phyloP scores from a whole-genome alignment of 2,113 vertebrate genomes.

The Camelus bactrianus region DNA sequence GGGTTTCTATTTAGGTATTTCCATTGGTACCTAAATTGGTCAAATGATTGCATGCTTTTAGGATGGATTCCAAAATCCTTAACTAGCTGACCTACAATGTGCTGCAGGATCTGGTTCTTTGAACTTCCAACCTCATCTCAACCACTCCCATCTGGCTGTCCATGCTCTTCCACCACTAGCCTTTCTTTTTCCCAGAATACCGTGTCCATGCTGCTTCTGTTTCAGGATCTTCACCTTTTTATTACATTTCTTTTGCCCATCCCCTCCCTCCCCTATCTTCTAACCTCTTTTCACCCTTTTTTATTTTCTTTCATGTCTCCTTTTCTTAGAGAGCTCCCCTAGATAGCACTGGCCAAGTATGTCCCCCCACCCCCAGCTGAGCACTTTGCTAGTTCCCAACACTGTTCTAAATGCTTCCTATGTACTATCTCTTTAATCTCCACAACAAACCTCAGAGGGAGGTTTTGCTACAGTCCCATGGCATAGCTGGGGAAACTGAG shows the following conservation, averaged over 20 bases:
- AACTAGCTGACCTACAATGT: neutral
- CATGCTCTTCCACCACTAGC: neutral
- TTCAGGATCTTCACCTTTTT: neutral
- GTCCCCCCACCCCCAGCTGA: neutral
- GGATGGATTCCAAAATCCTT: neutral
- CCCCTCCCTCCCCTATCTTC: neutral
- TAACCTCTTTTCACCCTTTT: neutral
- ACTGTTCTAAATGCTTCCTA: neutral
- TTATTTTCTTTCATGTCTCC: neutral
- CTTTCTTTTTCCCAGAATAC: neutral
- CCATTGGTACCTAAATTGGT: neutral
- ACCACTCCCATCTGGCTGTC: neutral
- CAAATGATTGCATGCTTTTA: neutral
- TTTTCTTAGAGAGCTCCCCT: neutral
- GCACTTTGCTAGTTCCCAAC: neutral
- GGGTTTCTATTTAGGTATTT: neutral
- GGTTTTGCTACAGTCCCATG: neutral
- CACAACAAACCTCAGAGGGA: neutral
- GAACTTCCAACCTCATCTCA: neutral
- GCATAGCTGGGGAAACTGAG: neutral
- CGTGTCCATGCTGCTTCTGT: neutral
- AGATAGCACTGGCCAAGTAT: neutral
- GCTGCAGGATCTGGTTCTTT: neutral
- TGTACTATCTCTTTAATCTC: neutral
- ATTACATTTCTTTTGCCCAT: neutral